Evolutionary conservation across 1,140 invertebrate genomes (phyloP), one percentile per base, ranked within the genome.

Genomic region (Drosophila bocki): DNA sequence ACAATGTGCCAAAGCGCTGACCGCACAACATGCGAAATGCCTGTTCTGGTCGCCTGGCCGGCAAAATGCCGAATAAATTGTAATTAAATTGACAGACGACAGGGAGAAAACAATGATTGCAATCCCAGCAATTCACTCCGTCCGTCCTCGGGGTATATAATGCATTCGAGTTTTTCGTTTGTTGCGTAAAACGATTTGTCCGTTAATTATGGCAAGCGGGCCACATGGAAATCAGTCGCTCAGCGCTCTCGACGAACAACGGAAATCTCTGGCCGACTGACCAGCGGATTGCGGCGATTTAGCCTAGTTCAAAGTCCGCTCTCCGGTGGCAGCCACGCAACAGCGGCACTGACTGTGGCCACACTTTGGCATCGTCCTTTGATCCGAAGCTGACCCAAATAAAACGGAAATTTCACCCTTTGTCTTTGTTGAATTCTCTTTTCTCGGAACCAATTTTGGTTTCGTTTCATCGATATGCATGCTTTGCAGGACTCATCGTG

Each of bases 51-150:
- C 32, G 45, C 39, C 45, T 48, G 62, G 26, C 44, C 41, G 41
- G 56, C 54, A 72, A 77, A 85, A 64, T 77, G 77, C 82, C 70
- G 75, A 81, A 81, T 77, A 84, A 85, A 85, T 84, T 85, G 78
- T 84, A 84, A 84, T 84, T 84, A 84, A 84, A 84, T 84, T 84
- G 82, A 84, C 82, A 85, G 69, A 51, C 78, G 57, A 57, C 74
- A 64, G 61, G 69, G 45, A 45, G 39, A 32, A 60, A 72, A 69
- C 33, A 45, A 33, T 33, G 47, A 51, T 15, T 57, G 68, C 41
- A 51, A 68, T 45, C 48, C 50, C 39, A 57, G 41, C 65, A 33
- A 47, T 57, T 48, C 65, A 45, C 47, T 47, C 35, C 9, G 41
- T 19, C 8, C 39, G 33, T 39, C 35, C 61, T 19, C 42, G 15